phyloP scores from a whole-genome alignment of 2,888 invertebrate species.

The Aspidiotus destructor region DNA sequence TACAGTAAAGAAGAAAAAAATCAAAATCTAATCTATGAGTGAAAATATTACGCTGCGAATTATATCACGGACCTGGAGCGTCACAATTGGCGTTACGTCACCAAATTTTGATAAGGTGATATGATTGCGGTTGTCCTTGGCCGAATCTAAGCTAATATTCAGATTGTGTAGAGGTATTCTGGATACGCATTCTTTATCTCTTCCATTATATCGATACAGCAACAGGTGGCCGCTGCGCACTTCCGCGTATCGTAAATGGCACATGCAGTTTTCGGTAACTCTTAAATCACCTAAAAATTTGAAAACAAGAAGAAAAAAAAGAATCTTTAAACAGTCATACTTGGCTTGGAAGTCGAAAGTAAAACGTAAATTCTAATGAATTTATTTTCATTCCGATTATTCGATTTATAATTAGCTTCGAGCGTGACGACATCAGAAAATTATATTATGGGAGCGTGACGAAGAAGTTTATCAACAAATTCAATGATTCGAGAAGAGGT shows the following conservation, averaged over 20 bases:
- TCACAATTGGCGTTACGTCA: slow-evolving; percentile 33
- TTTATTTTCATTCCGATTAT: too few species aligned
- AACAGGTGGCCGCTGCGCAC: slow-evolving; percentile 35
- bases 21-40: background rate
- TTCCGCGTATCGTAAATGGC: slow-evolving; percentile 35
- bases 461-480: too few species aligned
- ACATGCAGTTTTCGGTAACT: slow-evolving; percentile 31
- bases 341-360: too few species aligned
- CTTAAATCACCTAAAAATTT: slow-evolving; percentile 34
- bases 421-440: too few species aligned
- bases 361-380: too few species aligned
- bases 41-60: background rate
- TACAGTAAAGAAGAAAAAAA: slow-evolving; percentile 45
- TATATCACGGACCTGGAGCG: slow-evolving; percentile 23
- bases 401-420: too few species aligned
- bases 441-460: too few species aligned
- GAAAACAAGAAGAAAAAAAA: background rate
- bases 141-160: slow-evolving; percentile 35
- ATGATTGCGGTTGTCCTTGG: slow-evolving; percentile 29
- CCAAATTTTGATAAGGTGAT: slow-evolving; percentile 35
- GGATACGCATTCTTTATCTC: slow-evolving; percentile 27
- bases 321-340: too few species aligned
- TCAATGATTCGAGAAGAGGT: too few species aligned
- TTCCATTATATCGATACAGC: slow-evolving; percentile 31
- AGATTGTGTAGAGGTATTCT: slow-evolving; percentile 35